Evolutionary conservation across 2,113 vertebrate genomes (phyloP).

Genomic region (Pardalotus punctatus): DNA sequence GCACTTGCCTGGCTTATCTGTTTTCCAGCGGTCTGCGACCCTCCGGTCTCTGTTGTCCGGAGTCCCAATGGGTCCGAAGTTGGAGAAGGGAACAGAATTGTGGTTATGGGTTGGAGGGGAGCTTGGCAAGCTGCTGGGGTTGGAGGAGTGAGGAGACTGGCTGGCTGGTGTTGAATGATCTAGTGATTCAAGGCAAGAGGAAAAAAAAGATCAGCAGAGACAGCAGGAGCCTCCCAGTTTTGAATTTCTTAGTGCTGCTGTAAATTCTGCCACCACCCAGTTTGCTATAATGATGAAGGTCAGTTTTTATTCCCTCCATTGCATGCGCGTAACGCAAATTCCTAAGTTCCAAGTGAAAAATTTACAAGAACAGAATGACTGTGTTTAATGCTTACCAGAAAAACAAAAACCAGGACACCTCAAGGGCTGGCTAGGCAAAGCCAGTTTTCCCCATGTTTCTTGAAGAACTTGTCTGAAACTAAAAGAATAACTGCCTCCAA

Average conservation of each 20-base stretch:
- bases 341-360: background rate
- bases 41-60: conserved; percentile 93
- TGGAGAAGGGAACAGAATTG: conserved; percentile 89
- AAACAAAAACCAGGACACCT: background rate
- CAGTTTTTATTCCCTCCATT: background rate
- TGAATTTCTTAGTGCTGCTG: background rate
- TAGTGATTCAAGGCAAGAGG: conserved; percentile 51
- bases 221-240: background rate
- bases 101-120: conserved; percentile 97
- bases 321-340: fast-evolving
- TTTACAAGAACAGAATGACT: background rate
- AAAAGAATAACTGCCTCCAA: background rate
- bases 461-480: background rate
- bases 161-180: conserved; percentile 99
- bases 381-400: background rate
- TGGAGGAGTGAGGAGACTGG: conserved; percentile 98
- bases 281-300: background rate
- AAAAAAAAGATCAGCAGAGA: background rate
- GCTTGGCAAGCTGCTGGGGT: conserved; percentile 96
- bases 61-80: conserved; percentile 95
- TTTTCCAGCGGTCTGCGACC: conserved; percentile 91
- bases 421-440: background rate
- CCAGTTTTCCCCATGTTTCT: background rate
- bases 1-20: conserved; percentile 88
- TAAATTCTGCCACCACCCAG: background rate